Base-by-base conservation (phyloP, 2,797 vertebrate species). In the Chrosomus eos region DNA sequence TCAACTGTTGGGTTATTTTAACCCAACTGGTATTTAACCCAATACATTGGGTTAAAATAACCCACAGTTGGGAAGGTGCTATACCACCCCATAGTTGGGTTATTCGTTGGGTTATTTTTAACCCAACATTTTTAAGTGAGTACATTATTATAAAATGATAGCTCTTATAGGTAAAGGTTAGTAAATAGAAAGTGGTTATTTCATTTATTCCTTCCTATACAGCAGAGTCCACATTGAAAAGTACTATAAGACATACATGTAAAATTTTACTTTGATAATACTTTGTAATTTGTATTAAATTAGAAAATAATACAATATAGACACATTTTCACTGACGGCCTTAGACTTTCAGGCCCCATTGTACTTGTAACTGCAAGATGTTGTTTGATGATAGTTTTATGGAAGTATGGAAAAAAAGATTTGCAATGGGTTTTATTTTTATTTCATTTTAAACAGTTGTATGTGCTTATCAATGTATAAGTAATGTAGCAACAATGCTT, bases 61-160 rank as follows among this genome's bases (percentile, higher is more conserved):
- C n/a, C n/a, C n/a, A n/a, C n/a, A n/a, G n/a, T n/a, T n/a, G n/a
- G n/a, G n/a, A n/a, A n/a, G n/a, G n/a, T n/a, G n/a, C n/a, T n/a
- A n/a, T n/a, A n/a, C n/a, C n/a, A n/a, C n/a, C n/a, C n/a, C n/a
- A n/a, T n/a, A n/a, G n/a, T n/a, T n/a, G n/a, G n/a, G n/a, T n/a
- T n/a, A n/a, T n/a, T n/a, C n/a, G n/a, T n/a, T n/a, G n/a, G n/a
- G n/a, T n/a, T n/a, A n/a, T n/a, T n/a, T n/a, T n/a, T n/a, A n/a
- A n/a, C n/a, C n/a, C n/a, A n/a, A n/a, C n/a, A n/a, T n/a, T n/a
- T n/a, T n/a, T n/a, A n/a, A n/a, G n/a, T n/a, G n/a, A n/a, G n/a
- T n/a, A n/a, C 80, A 72, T 38, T 28, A 43, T 45, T 66, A 43
- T 26, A 64, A 81, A 38, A 71, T 6, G 68, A 23, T 73, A 23